Conservation (phyloP, 2,797 vertebrate genomes). For the Phoebastria nigripes region DNA sequence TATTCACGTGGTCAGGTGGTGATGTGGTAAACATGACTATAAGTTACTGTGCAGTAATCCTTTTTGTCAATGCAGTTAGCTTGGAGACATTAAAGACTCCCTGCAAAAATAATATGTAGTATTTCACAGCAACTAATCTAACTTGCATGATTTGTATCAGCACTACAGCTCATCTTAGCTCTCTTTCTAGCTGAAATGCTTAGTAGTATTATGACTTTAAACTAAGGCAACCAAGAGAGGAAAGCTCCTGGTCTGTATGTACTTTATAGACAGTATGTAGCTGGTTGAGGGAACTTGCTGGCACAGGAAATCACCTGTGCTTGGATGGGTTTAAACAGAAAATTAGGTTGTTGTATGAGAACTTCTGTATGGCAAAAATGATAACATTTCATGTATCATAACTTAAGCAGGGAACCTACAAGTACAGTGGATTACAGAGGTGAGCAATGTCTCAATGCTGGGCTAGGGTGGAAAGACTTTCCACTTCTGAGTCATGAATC, state of each 20-base stretch:
- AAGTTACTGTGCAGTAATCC: neutral
- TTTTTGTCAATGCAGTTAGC: neutral
- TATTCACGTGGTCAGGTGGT: neutral
- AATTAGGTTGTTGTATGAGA: too few relatives aligned
- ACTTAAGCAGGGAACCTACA: neutral
- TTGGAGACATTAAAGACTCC: neutral
- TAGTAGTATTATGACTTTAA: neutral
- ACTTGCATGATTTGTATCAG: neutral
- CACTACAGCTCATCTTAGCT: neutral
- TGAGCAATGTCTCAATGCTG: neutral
- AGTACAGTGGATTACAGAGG: neutral
- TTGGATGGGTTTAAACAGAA: neutral
- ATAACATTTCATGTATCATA: neutral
- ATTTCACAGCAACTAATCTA: neutral
- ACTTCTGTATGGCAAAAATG: neutral
- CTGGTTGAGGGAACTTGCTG: neutral
- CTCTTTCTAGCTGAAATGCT: neutral
- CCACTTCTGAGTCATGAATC: neutral
- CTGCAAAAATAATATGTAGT: neutral
- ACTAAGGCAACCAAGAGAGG: neutral
- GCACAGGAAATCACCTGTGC: neutral
- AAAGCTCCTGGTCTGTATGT: neutral
- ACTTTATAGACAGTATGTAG: fast-evolving
- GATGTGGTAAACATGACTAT: neutral
- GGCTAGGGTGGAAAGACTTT: neutral